Conservation (phyloP, 2,888 invertebrate species). For the Synanthedon tipuliformis region DNA sequence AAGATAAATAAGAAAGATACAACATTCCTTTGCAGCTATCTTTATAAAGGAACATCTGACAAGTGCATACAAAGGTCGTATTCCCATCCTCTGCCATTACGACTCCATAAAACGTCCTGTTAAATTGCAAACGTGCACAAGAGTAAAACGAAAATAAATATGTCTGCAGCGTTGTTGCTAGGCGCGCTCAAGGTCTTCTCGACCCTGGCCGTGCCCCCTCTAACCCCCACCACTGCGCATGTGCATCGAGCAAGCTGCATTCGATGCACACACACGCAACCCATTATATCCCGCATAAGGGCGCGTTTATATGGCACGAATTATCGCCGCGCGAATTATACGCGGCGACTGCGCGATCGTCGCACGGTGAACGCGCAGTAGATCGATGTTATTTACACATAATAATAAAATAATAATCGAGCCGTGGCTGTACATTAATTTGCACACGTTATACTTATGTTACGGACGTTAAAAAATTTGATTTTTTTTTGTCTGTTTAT, state of each 20-base stretch:
- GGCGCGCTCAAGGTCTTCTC: conserved; percentile 58
- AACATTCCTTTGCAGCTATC: conserved; percentile 7
- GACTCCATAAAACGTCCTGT: conserved; percentile 48
- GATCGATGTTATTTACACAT: background rate
- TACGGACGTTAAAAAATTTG: no score
- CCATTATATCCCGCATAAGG: conserved; percentile 8
- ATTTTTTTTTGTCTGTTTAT: no score
- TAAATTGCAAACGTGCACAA: conserved; percentile 52
- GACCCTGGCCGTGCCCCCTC: conserved; percentile 49
- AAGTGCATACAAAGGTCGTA: conserved; percentile 22
- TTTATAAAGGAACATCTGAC: conserved; percentile 13
- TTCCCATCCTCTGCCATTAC: conserved; percentile 26
- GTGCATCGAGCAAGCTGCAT: conserved; percentile 48
- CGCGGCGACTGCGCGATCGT: background rate
- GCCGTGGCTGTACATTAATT: no score
- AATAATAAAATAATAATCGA: background rate
- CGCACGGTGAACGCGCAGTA: no score
- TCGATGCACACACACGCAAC: conserved; percentile 15
- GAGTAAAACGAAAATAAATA: conserved; percentile 60
- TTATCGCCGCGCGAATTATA: background rate
- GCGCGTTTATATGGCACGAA: background rate
- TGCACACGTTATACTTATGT: no score
- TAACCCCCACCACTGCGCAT: conserved; percentile 25
- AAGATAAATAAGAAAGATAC: conserved; percentile 22
- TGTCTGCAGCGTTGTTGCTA: conserved; percentile 46